phyloP scores from a whole-genome alignment of 2,113 vertebrate species.

The Ophthalmolycus amberensis region DNA sequence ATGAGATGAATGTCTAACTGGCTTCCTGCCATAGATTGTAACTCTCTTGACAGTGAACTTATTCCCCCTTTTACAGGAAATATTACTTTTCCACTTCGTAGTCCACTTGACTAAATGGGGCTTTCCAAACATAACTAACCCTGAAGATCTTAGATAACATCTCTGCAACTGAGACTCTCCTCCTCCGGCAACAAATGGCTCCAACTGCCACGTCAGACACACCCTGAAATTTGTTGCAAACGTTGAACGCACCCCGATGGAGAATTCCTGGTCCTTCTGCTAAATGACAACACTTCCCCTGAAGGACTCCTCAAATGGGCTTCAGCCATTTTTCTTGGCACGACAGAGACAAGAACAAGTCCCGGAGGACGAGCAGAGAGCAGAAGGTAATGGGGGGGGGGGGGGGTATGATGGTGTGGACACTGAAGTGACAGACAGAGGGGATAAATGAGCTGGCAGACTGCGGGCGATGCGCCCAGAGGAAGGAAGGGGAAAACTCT shows the following conservation, averaged over 20 bases:
- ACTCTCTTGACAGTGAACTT: conserved; percentile 28
- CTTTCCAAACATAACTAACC: conserved; percentile 18
- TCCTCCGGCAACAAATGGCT: conserved; percentile 5
- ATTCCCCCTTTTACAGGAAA: conserved; percentile 34
- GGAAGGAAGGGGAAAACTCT: conserved; percentile 36
- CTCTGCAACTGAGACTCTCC: neutral
- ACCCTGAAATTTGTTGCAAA: conserved; percentile 17
- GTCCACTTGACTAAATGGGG: conserved; percentile 27
- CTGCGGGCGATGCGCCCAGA: conserved; percentile 18
- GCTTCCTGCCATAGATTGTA: conserved; percentile 47
- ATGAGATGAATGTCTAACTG: conserved; percentile 53
- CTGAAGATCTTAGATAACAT: neutral
- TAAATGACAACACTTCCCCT: conserved; percentile 25
- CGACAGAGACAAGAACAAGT: conserved; percentile 17
- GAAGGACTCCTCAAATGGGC: conserved; percentile 18
- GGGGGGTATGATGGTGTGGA: conserved; percentile 6
- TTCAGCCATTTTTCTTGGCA: conserved; percentile 30
- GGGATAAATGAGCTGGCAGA: conserved; percentile 51
- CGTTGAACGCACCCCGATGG: conserved; percentile 17
- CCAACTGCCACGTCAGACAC: neutral
- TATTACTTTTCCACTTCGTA: neutral
- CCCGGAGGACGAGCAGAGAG: conserved; percentile 28
- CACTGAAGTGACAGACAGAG: conserved; percentile 44
- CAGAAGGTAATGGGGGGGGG: conserved; percentile 25
- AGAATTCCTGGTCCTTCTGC: conserved; percentile 20